Conservation (phyloP, 2,113 vertebrate genomes). For the Brachypteracias leptosomus region DNA sequence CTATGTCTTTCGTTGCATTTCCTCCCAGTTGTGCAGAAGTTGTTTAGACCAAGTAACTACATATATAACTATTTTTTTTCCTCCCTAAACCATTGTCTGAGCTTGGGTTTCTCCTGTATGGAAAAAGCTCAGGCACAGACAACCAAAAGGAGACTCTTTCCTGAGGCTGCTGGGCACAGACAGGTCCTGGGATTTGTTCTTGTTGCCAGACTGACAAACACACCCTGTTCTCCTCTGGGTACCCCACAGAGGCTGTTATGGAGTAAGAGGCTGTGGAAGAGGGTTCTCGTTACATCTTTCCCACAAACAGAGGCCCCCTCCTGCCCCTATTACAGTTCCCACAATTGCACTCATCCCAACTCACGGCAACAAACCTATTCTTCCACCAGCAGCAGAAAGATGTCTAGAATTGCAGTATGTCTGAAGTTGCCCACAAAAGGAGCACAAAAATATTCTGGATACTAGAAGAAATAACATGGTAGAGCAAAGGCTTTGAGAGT, state of each 20-base stretch:
- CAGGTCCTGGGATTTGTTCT: conserved; percentile 33
- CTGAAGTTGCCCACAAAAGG: conserved; percentile 10
- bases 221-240: conserved; percentile 26
- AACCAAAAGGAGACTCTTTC: neutral
- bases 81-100: neutral
- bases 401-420: conserved; percentile 24
- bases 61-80: neutral
- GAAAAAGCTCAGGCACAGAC: neutral
- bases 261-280: conserved; percentile 60
- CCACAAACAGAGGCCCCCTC: conserved; percentile 50
- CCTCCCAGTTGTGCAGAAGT: neutral
- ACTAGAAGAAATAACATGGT: neutral
- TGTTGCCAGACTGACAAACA: neutral
- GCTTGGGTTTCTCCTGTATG: neutral
- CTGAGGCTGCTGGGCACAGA: neutral
- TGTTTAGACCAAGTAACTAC: neutral
- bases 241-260: conserved; percentile 36
- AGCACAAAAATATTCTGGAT: neutral
- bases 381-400: conserved; percentile 1
- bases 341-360: conserved; percentile 1
- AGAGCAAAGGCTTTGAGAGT: neutral
- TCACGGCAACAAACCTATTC: neutral
- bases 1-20: neutral
- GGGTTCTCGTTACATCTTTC: conserved; percentile 44
- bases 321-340: conserved; percentile 42